phyloP scores from a whole-genome alignment of 2,797 vertebrate genomes.

The Hirundo rustica region DNA sequence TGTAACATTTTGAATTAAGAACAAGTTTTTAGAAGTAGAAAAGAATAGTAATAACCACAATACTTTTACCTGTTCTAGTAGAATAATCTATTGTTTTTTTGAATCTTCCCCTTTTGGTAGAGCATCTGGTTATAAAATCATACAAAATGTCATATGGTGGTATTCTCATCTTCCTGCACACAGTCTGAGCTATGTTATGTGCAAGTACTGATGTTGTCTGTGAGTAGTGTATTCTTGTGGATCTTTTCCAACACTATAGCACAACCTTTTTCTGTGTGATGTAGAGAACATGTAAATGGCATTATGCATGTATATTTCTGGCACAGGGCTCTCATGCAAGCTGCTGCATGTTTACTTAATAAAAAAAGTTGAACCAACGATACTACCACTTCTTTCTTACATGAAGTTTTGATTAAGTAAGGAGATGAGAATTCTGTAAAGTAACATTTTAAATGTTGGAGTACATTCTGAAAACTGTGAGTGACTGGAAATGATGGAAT shows the following conservation, averaged over 20 bases:
- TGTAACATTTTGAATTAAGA: background rate
- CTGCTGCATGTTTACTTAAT: background rate
- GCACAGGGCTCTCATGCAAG: background rate
- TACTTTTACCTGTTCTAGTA: background rate
- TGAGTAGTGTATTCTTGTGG: background rate
- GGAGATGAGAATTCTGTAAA: background rate
- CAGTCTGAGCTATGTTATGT: background rate
- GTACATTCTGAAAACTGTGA: background rate
- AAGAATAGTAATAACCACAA: background rate
- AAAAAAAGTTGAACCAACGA: background rate
- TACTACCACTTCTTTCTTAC: background rate
- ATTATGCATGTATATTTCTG: background rate
- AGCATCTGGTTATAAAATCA: background rate
- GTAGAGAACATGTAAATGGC: accelerated
- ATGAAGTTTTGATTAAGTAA: background rate
- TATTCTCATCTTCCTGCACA: background rate
- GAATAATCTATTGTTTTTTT: background rate
- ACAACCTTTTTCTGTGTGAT: background rate
- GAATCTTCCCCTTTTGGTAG: background rate
- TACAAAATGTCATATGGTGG: background rate
- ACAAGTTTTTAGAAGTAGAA: background rate
- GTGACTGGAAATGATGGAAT: background rate
- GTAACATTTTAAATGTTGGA: background rate
- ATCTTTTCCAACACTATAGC: background rate
- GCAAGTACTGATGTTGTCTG: background rate